Evolutionary conservation across 2,797 vertebrate species (phyloP).

Genomic region (Picus viridis): DNA sequence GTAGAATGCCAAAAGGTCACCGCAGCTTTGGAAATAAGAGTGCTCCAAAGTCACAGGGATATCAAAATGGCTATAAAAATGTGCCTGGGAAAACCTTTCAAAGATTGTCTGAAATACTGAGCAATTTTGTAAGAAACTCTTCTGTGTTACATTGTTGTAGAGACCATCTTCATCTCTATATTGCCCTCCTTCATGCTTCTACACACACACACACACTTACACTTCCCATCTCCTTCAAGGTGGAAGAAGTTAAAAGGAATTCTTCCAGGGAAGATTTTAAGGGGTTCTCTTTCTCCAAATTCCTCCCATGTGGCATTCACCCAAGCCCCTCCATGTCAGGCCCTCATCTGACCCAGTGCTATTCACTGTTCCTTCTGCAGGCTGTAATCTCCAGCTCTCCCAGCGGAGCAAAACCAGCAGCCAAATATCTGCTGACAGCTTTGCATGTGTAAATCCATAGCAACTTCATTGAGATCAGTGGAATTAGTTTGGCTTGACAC

Average conservation of each 20-base stretch:
- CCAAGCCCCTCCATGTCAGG: neutral
- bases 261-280: neutral
- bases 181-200: neutral
- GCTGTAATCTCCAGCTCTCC: constrained; percentile 20
- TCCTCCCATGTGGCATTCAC: neutral
- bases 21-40: neutral
- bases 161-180: neutral
- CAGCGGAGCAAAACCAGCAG: neutral
- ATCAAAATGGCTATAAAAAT: neutral
- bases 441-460: constrained; percentile 46
- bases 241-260: neutral
- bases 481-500: constrained; percentile 56
- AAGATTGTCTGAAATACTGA: neutral
- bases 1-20: neutral
- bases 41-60: neutral
- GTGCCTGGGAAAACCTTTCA: neutral
- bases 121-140: neutral
- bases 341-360: neutral
- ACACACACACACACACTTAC: no score
- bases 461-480: constrained; percentile 31
- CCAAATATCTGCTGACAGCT: constrained; percentile 19
- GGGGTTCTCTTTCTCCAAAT: neutral
- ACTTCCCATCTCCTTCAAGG: neutral
- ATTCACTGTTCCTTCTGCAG: neutral
- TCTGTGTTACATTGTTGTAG: neutral